These are phyloP conservation scores for Puma concolor DNA, from an alignment of 2,113 vertebrate species.

Conservation along the genomic window DNA sequence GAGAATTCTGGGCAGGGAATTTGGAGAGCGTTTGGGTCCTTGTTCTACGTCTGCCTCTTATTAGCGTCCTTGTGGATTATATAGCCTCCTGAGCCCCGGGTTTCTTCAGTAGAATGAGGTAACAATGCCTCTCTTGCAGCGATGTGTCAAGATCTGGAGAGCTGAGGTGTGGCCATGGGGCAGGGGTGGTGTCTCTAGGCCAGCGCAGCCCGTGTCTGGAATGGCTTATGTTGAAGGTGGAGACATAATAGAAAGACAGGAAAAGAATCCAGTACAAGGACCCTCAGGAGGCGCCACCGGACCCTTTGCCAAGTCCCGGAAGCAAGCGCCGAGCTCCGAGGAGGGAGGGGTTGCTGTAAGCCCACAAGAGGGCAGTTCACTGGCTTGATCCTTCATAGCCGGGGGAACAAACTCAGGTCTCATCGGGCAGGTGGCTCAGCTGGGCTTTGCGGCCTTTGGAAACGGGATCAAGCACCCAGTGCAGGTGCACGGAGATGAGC, in stretches of 20 bases:
- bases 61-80: neutral
- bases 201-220: too few species aligned
- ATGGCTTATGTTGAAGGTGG: neutral
- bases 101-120: neutral
- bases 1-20: neutral
- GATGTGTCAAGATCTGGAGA: neutral
- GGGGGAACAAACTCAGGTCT: neutral
- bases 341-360: too few species aligned
- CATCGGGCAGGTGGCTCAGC: neutral
- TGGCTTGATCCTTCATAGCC: neutral
- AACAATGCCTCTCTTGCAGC: neutral
- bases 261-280: neutral
- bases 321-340: neutral
- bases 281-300: rapidly evolving
- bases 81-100: neutral
- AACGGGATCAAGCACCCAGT: too few species aligned
- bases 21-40: neutral
- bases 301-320: neutral
- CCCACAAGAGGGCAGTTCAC: neutral
- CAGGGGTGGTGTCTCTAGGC: neutral
- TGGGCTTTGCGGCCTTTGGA: neutral
- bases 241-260: neutral
- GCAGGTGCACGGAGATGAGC: neutral
- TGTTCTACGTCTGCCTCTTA: neutral
- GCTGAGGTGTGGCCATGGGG: neutral